Evolutionary conservation across 2,888 invertebrate species (phyloP), one percentile per base, ranked within the genome.

Genomic region (Amphipoea lucens): DNA sequence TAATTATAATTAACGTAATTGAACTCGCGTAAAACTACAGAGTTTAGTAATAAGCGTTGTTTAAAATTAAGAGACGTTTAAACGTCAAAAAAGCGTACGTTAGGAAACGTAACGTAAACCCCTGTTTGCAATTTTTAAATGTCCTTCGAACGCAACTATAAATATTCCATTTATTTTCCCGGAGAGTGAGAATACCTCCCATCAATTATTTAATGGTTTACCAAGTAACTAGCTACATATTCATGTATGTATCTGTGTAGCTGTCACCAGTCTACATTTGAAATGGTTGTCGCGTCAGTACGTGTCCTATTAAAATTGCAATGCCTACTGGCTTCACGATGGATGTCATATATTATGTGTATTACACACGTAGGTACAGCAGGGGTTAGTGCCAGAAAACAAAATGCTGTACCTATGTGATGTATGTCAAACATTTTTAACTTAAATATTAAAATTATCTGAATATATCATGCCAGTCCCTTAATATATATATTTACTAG

Each of bases 261-360:
- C 14, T 12, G 40, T 14, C 36, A 60, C n/a, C 45, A 12, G 36
- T 12, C 36, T 51, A 75, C 42, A 75, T 82, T 82, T 60, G 29
- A 42, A 75, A 74, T 20, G 60, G 51, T 14, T 42, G 66, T n/a
- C 65, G 66, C 65, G 66, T n/a, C 66, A n/a, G 29, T 36, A 60
- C 76, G 82, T 75, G 42, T 45, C n/a, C 51, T 51, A 79, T 82
- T 75, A 82, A 79, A 82, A 79, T 62, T 76, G 60, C 60, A 67
- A 60, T 82, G 63, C 45, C 51, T 63, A 20, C 42, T 42, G 45
- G 14, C 29, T 82, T 51, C 51, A 75, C 60, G 42, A 67, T 82
- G 60, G 42, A 74, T 74, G 66, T 48, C 20, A 36, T 48, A 48
- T 48, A 48, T 29, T 29, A 29, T 82, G 7, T 63, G 3, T 40